A percentile compares a stretch with the other conserved stretches of the same genome.
phyloP scores from a whole-genome alignment of 2,797 vertebrate species.

The Emys orbicularis region DNA sequence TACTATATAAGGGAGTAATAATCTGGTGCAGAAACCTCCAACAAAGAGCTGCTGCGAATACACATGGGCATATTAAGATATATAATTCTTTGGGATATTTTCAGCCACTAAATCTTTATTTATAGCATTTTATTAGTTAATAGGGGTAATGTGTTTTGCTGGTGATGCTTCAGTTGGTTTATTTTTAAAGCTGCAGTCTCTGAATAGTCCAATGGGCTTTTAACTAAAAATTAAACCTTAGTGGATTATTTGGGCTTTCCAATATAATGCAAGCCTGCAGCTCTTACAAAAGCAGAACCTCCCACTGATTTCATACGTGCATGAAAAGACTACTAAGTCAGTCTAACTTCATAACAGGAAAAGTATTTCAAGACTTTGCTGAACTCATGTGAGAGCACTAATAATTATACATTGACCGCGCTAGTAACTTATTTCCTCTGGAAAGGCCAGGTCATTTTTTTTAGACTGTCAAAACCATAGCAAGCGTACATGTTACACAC shows the following conservation, averaged over 20 bases:
- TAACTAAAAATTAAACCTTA: not conserved
- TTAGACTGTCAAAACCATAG: conserved; percentile 27
- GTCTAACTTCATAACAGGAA: conserved; percentile 3
- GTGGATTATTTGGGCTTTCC: not conserved
- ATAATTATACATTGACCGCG: conserved; percentile 56
- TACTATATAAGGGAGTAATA: not conserved
- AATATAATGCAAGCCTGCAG: not conserved
- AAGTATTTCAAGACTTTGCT: conserved; percentile 44
- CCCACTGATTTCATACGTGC: not conserved
- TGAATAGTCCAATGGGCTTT: not conserved
- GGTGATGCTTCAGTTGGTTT: not conserved
- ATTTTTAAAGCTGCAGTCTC: not conserved
- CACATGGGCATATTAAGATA: not conserved
- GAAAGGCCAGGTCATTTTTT: not conserved
- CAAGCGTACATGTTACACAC: not conserved
- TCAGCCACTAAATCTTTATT: accelerated
- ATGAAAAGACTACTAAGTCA: not conserved
- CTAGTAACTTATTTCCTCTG: conserved; percentile 59
- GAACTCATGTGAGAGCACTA: not conserved
- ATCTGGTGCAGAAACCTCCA: not conserved
- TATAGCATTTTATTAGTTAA: not conserved
- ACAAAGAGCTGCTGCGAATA: not conserved
- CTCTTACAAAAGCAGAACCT: not conserved
- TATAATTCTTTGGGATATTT: not conserved
- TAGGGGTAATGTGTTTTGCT: not conserved